Evolutionary conservation across 2,797 vertebrate genomes (phyloP), one percentile per base, ranked within the genome.

Genomic region (Bradypodion ventrale): DNA sequence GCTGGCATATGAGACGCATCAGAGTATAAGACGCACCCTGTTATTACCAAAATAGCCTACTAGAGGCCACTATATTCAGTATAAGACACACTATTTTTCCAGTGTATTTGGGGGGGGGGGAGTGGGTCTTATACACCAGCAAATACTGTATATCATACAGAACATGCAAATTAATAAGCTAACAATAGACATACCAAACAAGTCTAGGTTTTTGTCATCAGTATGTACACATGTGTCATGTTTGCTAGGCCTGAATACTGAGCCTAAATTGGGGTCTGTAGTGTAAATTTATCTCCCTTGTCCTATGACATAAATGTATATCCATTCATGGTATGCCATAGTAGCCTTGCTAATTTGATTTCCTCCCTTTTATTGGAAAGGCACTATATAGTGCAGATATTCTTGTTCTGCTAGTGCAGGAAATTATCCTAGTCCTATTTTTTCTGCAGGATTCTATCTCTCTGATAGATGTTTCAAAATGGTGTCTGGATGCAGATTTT

Each of bases 131-230:
- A n/a, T n/a, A n/a, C n/a, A n/a, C n/a, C n/a, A n/a, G n/a, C n/a
- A n/a, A n/a, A n/a, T n/a, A n/a, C n/a, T n/a, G n/a, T n/a, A n/a
- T n/a, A n/a, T n/a, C n/a, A n/a, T n/a, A 37, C 62, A 6, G n/a
- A 80, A 81, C 23, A 60, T 75, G 72, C 32, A 80, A 42, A 66
- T 63, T n/a, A 81, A 75, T 72, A 69, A 75, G 75, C 15, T 80
- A 59, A 27, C 10, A 56, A 75, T 62, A 78, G 29, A 49, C 63
- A 80, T 2, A 16, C 69, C 29, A 32, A 81, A 44, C 9, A 37
- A n/a, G 25, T 69, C 40, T 79, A 19, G 35, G 62, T 78, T 84
- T 79, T 35, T 68, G 15, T 32, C 49, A 65, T 73, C 68, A n/a
- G 44, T 80, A 63, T 46, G 59, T 60, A 32, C 52, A 59, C 56